Evolutionary conservation across 2,888 invertebrate genomes (phyloP).

Genomic region (Eupeodes luniger): DNA sequence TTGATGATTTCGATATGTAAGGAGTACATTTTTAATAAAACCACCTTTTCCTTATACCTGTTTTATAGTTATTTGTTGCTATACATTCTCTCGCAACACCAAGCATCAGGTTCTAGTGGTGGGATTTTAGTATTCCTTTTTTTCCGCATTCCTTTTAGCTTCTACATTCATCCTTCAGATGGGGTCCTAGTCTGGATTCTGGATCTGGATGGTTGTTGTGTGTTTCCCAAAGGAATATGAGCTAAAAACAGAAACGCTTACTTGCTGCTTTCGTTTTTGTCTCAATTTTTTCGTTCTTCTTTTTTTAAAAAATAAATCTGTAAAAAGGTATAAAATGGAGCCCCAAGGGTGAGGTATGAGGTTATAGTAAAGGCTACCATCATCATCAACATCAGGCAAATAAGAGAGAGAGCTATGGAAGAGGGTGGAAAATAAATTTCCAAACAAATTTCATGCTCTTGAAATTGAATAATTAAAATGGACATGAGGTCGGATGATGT

Average conservation of each 20-base stretch:
- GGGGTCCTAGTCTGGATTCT: constrained; percentile 1
- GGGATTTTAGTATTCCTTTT: constrained; percentile 51
- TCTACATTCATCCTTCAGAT: constrained; percentile 27
- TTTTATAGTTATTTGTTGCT: neutral
- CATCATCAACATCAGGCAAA: neutral
- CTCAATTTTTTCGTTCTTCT: constrained; percentile 12
- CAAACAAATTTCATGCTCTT: constrained; percentile 69
- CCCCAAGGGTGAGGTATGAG: neutral
- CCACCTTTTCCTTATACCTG: constrained; percentile 45
- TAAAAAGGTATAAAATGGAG: constrained; percentile 11
- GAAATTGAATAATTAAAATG: constrained; percentile 75
- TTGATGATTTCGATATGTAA: neutral
- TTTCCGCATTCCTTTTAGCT: constrained; percentile 28
- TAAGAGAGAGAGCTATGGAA: neutral
- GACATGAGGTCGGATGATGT: constrained; percentile 71
- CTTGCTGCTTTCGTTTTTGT: constrained; percentile 60
- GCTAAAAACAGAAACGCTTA: constrained; percentile 56
- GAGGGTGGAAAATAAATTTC: constrained; percentile 38
- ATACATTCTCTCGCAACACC: too few species aligned
- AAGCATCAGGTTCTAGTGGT: neutral
- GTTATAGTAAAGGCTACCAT: neutral
- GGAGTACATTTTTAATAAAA: constrained; percentile 65
- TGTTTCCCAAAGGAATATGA: constrained; percentile 27
- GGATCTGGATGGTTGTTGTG: constrained; percentile 25
- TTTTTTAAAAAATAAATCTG: constrained; percentile 22